Conservation (phyloP, 2,888 invertebrate species). For the Plebejus argus region DNA sequence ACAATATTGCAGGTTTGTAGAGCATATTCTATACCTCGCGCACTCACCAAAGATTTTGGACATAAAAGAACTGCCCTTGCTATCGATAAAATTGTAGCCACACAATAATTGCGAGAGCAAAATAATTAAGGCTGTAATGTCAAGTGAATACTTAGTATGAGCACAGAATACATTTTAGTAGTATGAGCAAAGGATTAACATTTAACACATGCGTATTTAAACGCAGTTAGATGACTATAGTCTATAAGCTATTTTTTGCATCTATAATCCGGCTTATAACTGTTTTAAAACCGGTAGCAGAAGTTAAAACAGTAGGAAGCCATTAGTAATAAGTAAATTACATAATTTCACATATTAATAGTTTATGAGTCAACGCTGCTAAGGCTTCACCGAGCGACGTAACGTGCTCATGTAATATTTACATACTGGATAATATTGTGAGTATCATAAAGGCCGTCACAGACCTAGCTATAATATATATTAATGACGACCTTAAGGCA, state of each 20-base stretch:
- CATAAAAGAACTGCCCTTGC: too few relatives aligned
- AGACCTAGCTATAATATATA: too few relatives aligned
- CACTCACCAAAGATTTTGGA: neutral
- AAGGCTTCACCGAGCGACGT: neutral
- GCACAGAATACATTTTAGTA: too few relatives aligned
- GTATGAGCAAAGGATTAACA: too few relatives aligned
- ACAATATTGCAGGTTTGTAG: neutral
- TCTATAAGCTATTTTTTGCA: neutral
- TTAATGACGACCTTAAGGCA: too few relatives aligned
- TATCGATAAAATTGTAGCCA: too few relatives aligned
- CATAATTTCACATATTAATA: slow-evolving; percentile 23
- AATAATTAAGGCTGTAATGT: too few relatives aligned
- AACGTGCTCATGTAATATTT: neutral
- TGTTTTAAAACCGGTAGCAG: neutral
- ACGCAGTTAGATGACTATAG: neutral
- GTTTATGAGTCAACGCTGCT: neutral
- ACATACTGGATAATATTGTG: neutral
- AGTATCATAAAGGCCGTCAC: too few relatives aligned
- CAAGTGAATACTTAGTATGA: too few relatives aligned
- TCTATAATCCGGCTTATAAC: neutral
- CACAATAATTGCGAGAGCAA: too few relatives aligned
- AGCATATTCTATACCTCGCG: neutral
- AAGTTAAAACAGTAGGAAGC: neutral
- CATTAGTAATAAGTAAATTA: slow-evolving; percentile 4
- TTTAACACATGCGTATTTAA: too few relatives aligned